Percentiles rank a stretch among this genome's conserved stretches.
These are phyloP conservation scores for Bryconaethiops microstoma DNA, from an alignment of 2,797 vertebrate genomes.

Conservation along the genomic window DNA sequence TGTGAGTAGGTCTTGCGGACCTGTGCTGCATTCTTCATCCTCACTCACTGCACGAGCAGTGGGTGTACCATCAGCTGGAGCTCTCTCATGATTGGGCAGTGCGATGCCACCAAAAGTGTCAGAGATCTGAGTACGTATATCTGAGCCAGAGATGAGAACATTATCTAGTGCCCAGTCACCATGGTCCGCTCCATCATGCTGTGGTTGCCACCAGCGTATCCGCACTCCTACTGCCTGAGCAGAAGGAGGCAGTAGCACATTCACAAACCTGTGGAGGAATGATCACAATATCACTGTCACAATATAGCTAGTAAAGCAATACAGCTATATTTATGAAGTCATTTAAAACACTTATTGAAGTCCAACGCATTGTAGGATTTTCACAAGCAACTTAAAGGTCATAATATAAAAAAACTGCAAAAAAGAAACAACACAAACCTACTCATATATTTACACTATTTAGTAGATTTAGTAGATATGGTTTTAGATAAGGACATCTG, in stretches of 20 bases:
- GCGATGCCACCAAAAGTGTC: conserved; percentile 93
- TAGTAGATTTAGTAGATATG: neutral
- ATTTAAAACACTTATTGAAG: neutral
- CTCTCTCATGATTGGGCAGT: conserved; percentile 88
- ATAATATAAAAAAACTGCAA: neutral
- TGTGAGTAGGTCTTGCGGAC: conserved; percentile 53
- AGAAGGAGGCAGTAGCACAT: conserved; percentile 91
- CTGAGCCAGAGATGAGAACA: conserved; percentile 91
- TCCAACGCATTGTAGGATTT: neutral
- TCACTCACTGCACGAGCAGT: conserved; percentile 79
- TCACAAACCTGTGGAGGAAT: conserved; percentile 85
- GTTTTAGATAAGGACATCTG: neutral
- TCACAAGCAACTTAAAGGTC: neutral
- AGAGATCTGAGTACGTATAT: conserved; percentile 88
- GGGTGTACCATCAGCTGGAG: conserved; percentile 85
- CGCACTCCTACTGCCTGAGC: conserved; percentile 89
- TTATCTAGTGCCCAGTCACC: conserved; percentile 98
- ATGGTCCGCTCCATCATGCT: conserved; percentile 91
- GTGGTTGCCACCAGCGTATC: conserved; percentile 98
- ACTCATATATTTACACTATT: neutral
- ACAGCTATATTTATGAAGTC: neutral
- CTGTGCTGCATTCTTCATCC: conserved; percentile 81
- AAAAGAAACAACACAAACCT: too few species aligned
- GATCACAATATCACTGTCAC: neutral
- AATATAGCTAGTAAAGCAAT: neutral